Conservation (phyloP, 2,113 vertebrate genomes). For the Pogona vitticeps region DNA sequence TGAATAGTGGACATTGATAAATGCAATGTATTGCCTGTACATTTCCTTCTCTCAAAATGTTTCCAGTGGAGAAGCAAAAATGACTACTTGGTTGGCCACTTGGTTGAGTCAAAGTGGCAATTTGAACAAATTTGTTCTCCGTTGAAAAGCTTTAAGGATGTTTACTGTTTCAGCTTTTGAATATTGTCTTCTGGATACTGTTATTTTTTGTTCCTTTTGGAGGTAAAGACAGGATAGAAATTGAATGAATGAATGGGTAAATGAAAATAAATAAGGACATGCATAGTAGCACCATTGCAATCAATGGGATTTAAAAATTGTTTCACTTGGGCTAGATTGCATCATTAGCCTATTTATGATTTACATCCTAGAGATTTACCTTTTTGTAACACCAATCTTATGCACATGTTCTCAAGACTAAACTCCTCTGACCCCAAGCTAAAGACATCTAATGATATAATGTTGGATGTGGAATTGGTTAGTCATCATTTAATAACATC, state of each 20-base stretch:
- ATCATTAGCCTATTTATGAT: neutral
- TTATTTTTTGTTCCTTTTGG: too few species aligned
- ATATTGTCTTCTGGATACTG: too few species aligned
- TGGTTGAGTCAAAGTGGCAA: neutral
- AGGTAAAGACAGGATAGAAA: too few species aligned
- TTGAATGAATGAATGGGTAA: too few species aligned
- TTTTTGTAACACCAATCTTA: neutral
- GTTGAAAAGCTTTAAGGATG: neutral
- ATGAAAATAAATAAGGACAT: neutral
- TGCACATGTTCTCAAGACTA: neutral
- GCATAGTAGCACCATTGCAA: neutral
- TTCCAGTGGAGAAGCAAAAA: fast-evolving
- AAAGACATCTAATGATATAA: neutral
- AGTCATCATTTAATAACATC: neutral
- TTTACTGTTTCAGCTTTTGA: too few species aligned
- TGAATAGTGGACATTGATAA: neutral
- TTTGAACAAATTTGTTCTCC: neutral
- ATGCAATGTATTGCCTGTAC: neutral
- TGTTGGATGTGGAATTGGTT: neutral
- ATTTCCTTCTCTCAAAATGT: neutral
- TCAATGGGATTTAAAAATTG: neutral
- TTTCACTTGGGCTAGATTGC: neutral
- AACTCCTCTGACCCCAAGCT: neutral
- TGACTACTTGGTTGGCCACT: neutral
- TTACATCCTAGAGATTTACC: neutral